Evolutionary conservation across 2,797 vertebrate species (phyloP).

Genomic region (Neoniphon sammara): DNA sequence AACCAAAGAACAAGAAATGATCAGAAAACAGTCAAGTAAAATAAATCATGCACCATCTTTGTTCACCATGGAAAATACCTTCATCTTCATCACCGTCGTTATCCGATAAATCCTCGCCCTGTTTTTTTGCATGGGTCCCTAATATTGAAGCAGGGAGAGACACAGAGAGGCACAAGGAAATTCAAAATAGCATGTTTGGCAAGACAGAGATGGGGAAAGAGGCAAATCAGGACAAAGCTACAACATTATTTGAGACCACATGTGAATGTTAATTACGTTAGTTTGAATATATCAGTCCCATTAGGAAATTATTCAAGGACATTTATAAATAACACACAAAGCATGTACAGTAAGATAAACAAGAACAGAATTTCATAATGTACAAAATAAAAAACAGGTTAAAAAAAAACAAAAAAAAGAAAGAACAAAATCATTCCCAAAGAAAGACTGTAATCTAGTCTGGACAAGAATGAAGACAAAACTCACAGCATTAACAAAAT

Average conservation of each 20-base stretch:
- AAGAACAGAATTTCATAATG: conserved; percentile 15
- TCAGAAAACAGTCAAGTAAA: conserved; percentile 47
- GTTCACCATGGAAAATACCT: conserved; percentile 96
- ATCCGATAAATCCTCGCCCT: conserved; percentile 99
- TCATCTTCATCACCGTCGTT: conserved; percentile 99
- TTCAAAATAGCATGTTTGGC: conserved; percentile 92
- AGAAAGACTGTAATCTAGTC: neutral
- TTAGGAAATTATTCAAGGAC: conserved; percentile 10
- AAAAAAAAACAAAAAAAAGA: neutral
- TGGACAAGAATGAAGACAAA: conserved; percentile 14
- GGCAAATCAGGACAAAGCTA: conserved; percentile 52
- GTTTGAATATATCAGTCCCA: conserved; percentile 52
- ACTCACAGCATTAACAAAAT: conserved; percentile 16
- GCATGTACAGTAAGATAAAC: conserved; percentile 12
- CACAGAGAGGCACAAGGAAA: conserved; percentile 88
- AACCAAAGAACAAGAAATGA: conserved; percentile 39
- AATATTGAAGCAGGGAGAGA: conserved; percentile 92
- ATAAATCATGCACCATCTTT: conserved; percentile 84
- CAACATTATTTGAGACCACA: conserved; percentile 42
- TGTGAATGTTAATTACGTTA: conserved; percentile 36
- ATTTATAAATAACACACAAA: conserved; percentile 28
- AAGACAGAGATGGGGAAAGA: conserved; percentile 67
- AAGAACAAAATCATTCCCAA: neutral
- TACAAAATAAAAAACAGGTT: conserved; percentile 3
- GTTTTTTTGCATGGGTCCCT: conserved; percentile 99